Base-by-base conservation (phyloP, 2,888 invertebrate genomes). In the Hirtodrosophila trivittata region DNA sequence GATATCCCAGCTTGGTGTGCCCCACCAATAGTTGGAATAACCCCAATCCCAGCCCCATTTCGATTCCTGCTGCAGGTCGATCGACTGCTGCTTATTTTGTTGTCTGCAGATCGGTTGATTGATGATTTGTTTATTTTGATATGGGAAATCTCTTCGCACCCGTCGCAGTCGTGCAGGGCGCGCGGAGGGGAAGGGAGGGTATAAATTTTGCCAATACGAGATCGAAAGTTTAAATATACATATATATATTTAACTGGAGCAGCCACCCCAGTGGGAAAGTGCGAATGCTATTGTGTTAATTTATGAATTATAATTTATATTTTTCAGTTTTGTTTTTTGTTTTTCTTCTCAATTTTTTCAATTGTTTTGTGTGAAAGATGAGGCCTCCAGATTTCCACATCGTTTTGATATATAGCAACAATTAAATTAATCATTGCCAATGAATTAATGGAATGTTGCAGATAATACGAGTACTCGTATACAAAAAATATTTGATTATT, bases 121-220 rank as follows among this genome's bases (percentile, higher is more conserved):
- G 87, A 87, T 86, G 87, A 88, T 87, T 87, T 87, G 87, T 87
- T 87, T 87, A 86, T 87, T 88, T 87, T 84, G 75, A 77, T 81
- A 71, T 69, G 68, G 59, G 65, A 67, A 59, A 78, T 87, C 84
- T 70, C 81, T 86, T 87, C 78, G 71, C 87, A 75, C 87, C 72
- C 60, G 41, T 35, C 41, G 4, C 42, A 54, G 37, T 33, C 52
- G 33, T 21, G 51, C 5, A 46, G 41, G 49, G 39, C 8, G n/a
- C 16, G 4, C 1, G 25, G 21, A n/a, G n/a, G n/a, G n/a, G n/a
- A n/a, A n/a, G n/a, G n/a, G 33, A 51, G 43, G 25, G 26, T 38
- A 35, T 62, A 42, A 49, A 62, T 76, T 78, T 62, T 63, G 72
- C 75, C 74, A 77, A 81, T 78, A 70, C 57, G 35, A 57, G 14